Base-by-base conservation (phyloP, 2,113 vertebrate species). In the Dromaius novaehollandiae region DNA sequence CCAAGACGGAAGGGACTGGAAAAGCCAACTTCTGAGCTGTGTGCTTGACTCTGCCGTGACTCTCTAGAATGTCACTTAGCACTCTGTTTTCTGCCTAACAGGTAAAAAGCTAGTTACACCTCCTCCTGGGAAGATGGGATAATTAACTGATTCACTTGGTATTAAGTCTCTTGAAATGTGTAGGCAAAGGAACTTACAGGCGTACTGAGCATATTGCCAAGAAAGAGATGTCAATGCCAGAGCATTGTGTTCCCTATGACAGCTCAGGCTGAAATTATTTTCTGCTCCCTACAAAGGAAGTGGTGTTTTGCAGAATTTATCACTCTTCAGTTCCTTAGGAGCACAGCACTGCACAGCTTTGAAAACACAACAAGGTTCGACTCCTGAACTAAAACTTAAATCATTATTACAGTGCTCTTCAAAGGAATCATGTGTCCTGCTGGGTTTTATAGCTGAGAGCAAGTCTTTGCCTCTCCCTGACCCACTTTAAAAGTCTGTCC, bases 381-480 rank as follows among this genome's bases (percentile, higher is more conserved):
- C 20, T 74, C 74, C 42, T 38, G 50, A 30, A 74, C 60, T 53
- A 65, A 50, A 44, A 80, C 65, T 64, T 88, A 36, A 88, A 78
- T 78, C 75, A 18, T n/a, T 74, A 25, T 77, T 51, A 69, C 13
- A 51, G 3, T 0, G 12, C 63, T 53, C 1, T 58, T 71, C 69
- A 56, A 68, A 95, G 13, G 9, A 71, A 81, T 20, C 0, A 40
- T 70, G 0, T 5, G 2, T 68, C 79, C 71, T 19, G 44, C 77
- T 60, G 74, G 80, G 83, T 8, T 86, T 88, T 79, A 48, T 4
- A 77, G 80, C 70, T 66, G 28, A 89, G 48, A 79, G 61, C 44
- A 81, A 75, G 38, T 11, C 64, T 74, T 96, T 82, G 83, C 90
- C 89, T 95, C 77, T 81, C 80, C 55, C 76, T 88, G 82, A 88